phyloP scores from a whole-genome alignment of 2,113 vertebrate species.

The Pagrus major region DNA sequence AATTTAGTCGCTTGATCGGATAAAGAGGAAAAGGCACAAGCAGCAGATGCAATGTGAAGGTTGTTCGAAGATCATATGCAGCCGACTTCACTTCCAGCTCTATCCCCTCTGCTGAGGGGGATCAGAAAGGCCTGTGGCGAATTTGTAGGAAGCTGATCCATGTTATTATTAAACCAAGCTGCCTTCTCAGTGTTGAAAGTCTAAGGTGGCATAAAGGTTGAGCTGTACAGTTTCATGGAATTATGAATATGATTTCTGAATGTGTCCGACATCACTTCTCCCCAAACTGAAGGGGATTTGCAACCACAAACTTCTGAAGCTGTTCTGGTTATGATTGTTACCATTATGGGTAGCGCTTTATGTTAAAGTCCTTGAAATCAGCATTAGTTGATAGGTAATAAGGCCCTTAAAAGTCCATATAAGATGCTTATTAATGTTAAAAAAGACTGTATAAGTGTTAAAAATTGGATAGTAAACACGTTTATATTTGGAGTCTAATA shows the following conservation, averaged over 20 bases:
- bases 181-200: slow-evolving; percentile 10
- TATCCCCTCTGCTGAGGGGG: slow-evolving; percentile 5
- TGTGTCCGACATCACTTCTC: slow-evolving; percentile 27
- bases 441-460: too few relatives aligned
- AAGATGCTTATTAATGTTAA: too few relatives aligned
- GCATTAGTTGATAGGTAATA: too few relatives aligned
- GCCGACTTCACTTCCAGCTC: slow-evolving; percentile 30
- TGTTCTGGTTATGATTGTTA: background rate
- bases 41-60: slow-evolving; percentile 43
- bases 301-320: background rate
- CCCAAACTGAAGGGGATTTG: slow-evolving; percentile 16
- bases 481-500: too few relatives aligned
- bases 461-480: too few relatives aligned
- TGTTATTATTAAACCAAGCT: slow-evolving; percentile 36
- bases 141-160: slow-evolving; percentile 45
- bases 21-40: slow-evolving; percentile 25
- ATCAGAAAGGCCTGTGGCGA: slow-evolving; percentile 29
- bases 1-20: slow-evolving; percentile 29
- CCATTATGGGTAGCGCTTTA: too few relatives aligned
- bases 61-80: slow-evolving; percentile 36
- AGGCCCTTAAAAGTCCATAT: too few relatives aligned
- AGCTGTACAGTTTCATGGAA: slow-evolving; percentile 13
- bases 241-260: slow-evolving; percentile 39
- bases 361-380: too few relatives aligned
- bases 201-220: slow-evolving; percentile 12